These are phyloP conservation scores for Sminthurinus aureus DNA, from an alignment of 2,888 invertebrate species.

Conservation along the genomic window DNA sequence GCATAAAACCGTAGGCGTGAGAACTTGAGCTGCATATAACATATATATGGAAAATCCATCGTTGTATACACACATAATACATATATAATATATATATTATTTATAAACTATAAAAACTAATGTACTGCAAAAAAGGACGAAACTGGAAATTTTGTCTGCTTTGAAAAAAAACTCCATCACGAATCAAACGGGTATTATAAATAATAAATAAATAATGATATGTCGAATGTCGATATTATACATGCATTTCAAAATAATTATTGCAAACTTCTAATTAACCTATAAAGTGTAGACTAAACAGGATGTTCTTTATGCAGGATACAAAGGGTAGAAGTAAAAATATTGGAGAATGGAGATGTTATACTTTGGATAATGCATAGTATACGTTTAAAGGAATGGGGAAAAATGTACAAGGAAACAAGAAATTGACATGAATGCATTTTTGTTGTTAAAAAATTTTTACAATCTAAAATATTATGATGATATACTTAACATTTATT, in stretches of 20 bases:
- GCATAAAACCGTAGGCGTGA: too few relatives aligned
- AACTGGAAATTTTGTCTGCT: too few relatives aligned
- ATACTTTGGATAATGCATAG: background rate
- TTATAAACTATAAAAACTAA: too few relatives aligned
- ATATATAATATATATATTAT: too few relatives aligned
- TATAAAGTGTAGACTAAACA: too few relatives aligned
- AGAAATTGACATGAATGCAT: background rate
- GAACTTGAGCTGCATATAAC: background rate
- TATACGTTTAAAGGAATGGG: too few relatives aligned
- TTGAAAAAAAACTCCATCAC: background rate
- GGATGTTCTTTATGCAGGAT: background rate
- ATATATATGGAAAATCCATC: background rate
- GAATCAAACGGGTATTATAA: slow-evolving; percentile 1
- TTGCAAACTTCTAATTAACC: too few relatives aligned
- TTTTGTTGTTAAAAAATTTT: background rate
- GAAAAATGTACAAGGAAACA: slow-evolving; percentile 21
- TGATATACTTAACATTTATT: background rate
- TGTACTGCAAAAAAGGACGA: too few relatives aligned
- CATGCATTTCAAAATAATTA: too few relatives aligned
- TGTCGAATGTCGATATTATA: too few relatives aligned
- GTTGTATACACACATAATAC: background rate
- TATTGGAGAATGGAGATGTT: background rate
- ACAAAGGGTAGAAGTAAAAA: background rate
- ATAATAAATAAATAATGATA: background rate
- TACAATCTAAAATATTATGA: too few relatives aligned